Evolutionary conservation across 2,888 invertebrate species (phyloP).

Genomic region (Kuschelorhynchus macadamiae): DNA sequence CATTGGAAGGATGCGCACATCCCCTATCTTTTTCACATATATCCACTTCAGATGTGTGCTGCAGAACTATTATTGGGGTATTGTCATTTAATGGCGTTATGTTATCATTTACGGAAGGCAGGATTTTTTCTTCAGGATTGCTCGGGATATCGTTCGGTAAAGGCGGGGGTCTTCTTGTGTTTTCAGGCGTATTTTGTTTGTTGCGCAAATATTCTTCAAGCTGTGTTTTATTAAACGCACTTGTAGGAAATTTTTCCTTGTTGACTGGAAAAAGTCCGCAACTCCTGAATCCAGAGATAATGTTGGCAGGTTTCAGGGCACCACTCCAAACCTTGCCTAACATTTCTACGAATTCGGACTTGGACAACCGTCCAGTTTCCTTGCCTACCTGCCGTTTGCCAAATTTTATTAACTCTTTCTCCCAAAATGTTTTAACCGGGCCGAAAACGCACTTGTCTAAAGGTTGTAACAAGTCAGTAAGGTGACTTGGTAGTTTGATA

Average conservation of each 20-base stretch:
- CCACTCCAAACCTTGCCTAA: constrained; percentile 12
- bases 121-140: not conserved
- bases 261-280: constrained; percentile 8
- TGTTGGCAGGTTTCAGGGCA: constrained; percentile 7
- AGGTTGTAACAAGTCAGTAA: constrained; percentile 51
- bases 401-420: constrained; percentile 3
- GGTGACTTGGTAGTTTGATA: constrained; percentile 48
- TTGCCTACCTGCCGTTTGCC: not conserved
- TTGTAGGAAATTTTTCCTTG: constrained; percentile 10
- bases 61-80: constrained; percentile 13
- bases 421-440: constrained; percentile 29
- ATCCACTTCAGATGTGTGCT: constrained; percentile 1
- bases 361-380: not conserved
- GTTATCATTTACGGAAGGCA: constrained; percentile 8
- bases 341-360: not conserved
- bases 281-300: no score
- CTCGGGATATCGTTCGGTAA: not conserved
- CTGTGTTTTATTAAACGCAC: not conserved
- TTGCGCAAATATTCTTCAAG: constrained; percentile 8
- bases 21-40: constrained; percentile 13
- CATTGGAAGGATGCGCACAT: no score
- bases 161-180: constrained; percentile 9
- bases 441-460: constrained; percentile 45
- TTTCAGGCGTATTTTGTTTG: constrained; percentile 1
- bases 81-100: not conserved